Conservation (phyloP, 1,140 invertebrate genomes). For the Procambarus virginalis region DNA sequence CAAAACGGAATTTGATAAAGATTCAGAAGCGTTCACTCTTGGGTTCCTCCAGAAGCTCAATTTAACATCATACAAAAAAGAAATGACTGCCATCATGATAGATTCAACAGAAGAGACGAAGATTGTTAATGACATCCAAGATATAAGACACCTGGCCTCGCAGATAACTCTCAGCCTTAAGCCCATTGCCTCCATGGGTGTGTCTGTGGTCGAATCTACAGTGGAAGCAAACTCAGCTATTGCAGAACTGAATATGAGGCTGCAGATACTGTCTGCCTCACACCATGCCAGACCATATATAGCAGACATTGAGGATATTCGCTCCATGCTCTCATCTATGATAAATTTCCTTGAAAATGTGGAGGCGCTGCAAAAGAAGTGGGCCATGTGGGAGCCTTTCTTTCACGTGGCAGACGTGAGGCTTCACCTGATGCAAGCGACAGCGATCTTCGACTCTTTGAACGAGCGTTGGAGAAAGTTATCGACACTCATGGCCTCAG, state of each 20-base stretch:
- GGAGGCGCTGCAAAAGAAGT: constrained; percentile 45
- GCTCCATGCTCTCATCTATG: constrained; percentile 47
- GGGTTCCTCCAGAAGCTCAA: constrained; percentile 55
- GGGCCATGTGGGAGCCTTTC: constrained; percentile 58
- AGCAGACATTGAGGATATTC: constrained; percentile 43
- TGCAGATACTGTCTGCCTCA: constrained; percentile 51
- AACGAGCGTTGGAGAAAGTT: constrained; percentile 50
- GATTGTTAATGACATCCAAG: constrained; percentile 42
- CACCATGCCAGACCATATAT: constrained; percentile 38
- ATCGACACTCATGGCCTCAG: constrained; percentile 21
- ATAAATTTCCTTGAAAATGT: constrained; percentile 42
- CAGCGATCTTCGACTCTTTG: constrained; percentile 52
- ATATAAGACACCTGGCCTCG: constrained; percentile 46
- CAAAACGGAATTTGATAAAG: constrained; percentile 49
- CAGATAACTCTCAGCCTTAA: constrained; percentile 34
- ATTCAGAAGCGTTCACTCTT: constrained; percentile 62
- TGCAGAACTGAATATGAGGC: constrained; percentile 47
- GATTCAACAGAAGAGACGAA: constrained; percentile 57
- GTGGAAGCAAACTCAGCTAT: constrained; percentile 36
- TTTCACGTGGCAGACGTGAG: constrained; percentile 61
- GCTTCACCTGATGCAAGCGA: constrained; percentile 44
- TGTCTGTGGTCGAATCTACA: constrained; percentile 51
- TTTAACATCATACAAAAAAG: constrained; percentile 55
- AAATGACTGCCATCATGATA: constrained; percentile 54
- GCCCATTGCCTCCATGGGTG: constrained; percentile 20